A percentile compares a stretch with the other conserved stretches of the same genome.
These are phyloP conservation scores for Parauchenoglanis ngamensis DNA, from an alignment of 2,797 vertebrate species.

Conservation along the genomic window DNA sequence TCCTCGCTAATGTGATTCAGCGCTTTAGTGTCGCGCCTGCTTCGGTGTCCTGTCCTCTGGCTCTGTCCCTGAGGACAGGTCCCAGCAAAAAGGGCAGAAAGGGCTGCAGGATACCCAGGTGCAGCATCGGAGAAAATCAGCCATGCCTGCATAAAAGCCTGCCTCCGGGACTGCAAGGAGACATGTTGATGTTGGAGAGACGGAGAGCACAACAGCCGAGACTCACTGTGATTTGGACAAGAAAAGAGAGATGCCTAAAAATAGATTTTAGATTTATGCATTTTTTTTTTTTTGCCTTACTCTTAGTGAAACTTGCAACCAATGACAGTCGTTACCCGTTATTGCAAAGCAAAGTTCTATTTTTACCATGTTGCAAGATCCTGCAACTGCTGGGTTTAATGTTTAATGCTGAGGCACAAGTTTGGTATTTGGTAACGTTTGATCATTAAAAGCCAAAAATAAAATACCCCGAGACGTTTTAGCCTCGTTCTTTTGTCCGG, in stretches of 20 bases:
- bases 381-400: not conserved
- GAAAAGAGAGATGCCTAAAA: not conserved
- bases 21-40: not conserved
- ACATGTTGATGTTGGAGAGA: not conserved
- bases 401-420: not conserved
- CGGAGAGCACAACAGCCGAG: not conserved
- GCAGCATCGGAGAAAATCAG: conserved; percentile 4
- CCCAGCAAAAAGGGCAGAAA: not conserved
- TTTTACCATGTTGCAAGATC: not conserved
- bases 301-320: not conserved
- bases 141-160: conserved; percentile 11
- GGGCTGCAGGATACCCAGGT: conserved; percentile 22
- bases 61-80: conserved; percentile 11
- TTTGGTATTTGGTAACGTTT: not conserved
- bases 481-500: not conserved
- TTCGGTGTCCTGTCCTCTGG: not conserved
- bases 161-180: not conserved
- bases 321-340: not conserved
- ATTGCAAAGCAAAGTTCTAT: not conserved
- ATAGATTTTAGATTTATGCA: not conserved
- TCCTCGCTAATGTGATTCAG: conserved; percentile 17
- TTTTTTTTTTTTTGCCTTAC: not conserved
- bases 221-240: not conserved
- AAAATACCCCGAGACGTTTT: not conserved
- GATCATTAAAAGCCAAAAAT: not conserved